Conservation (phyloP, 2,113 vertebrate species). For the Pseudolaguvia tuberculata region DNA sequence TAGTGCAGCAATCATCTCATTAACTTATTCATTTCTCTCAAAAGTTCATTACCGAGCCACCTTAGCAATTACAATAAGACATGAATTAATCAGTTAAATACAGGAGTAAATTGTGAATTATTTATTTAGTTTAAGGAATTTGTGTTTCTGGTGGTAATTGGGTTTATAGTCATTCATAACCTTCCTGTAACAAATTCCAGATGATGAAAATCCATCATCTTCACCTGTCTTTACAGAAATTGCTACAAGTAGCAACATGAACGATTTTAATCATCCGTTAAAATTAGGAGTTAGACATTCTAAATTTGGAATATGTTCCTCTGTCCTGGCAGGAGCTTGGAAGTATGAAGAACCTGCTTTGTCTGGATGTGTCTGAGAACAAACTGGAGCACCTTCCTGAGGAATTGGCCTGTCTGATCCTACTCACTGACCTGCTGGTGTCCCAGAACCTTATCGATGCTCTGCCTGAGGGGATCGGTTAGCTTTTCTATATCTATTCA, state of each 20-base stretch:
- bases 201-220: no score
- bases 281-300: not conserved
- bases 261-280: not conserved
- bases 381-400: slow-evolving; percentile 90
- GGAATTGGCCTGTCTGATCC: slow-evolving; percentile 81
- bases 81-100: no score
- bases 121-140: no score
- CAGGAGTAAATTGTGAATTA: no score
- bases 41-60: not conserved
- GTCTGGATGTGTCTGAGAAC: slow-evolving; percentile 96
- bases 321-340: slow-evolving; percentile 79
- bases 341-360: slow-evolving; percentile 87
- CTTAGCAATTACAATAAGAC: no score
- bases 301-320: slow-evolving; percentile 9
- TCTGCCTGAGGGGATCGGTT: slow-evolving; percentile 89
- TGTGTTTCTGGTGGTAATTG: no score
- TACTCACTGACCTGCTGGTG: slow-evolving; percentile 87
- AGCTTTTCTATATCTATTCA: slow-evolving; percentile 39
- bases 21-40: not conserved
- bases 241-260: not conserved
- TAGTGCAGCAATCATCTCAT: not conserved
- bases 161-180: no score
- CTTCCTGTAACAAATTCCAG: no score
- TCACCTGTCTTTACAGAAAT: no score
- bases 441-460: slow-evolving; percentile 90